Base-by-base conservation (phyloP, 1,140 invertebrate species). In the Teleogryllus occipitalis region DNA sequence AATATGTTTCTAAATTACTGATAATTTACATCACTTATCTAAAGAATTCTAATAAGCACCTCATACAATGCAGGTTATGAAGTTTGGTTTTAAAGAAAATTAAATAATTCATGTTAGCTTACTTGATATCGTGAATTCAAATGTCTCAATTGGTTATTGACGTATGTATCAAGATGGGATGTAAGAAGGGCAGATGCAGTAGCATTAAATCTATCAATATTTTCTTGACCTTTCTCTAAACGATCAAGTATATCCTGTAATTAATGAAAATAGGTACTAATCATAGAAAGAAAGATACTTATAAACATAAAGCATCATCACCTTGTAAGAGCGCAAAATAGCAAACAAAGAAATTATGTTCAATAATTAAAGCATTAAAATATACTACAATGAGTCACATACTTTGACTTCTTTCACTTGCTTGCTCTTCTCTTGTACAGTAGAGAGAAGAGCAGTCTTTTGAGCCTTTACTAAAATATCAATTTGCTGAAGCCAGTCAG, bases 401-500 rank as follows among this genome's bases (percentile, higher is more conserved):
- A 85, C 83, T 83, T 91, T 90, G 10, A 95, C 93, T 83, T 94
- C 92, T 80, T 90, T 89, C 0, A 97, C 93, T 87, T 96, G 95
- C 79, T 93, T 94, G 80, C 92, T 90, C 83, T 98, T 97, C 83
- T 98, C 96, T 74, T 91, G 89, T 6, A 95, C 87, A 82, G 92
- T 95, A 6, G 95, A 90, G 21, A 95, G 89, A 8, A 97, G 87
- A 72, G 94, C 92, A 47, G 95, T 92, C 84, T 97, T 96, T 82
- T 97, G 94, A 47, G 95, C 94, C 85, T 97, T 97, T 22, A 97
- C 92, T 18, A 96, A 89, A 82, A 96, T 95, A 84, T 98, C 96
- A 83, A 95, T 96, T 84, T 97, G 94, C 85, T 98, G 96, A 73
- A 98, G 85, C 96, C 96, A 98, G 84, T 97, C 95, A 80, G 95